Base-by-base conservation (phyloP, 1,140 invertebrate genomes). In the Zaprionus ghesquierei region DNA sequence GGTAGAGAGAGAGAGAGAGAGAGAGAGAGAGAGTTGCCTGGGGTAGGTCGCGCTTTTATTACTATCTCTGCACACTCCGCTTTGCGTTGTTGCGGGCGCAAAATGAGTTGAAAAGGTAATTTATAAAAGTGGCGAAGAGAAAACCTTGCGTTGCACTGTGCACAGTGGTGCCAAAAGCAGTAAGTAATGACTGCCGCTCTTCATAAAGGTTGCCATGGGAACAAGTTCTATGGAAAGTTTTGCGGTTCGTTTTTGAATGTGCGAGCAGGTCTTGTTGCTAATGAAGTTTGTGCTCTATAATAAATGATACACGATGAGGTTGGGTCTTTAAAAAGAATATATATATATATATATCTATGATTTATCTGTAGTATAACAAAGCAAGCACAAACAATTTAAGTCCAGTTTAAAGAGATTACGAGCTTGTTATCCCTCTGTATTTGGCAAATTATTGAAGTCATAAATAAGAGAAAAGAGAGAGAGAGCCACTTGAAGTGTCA, bases 101-200 rank as follows among this genome's bases (percentile, higher is more conserved):
- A 75, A 75, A 64, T 75, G 66, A 69, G 65, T 63, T 70, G 72
- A 75, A 75, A 71, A 75, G 68, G 73, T 75, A 75, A 75, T 75
- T 75, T 75, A 75, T 75, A 75, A 75, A 75, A 75, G 58, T 35
- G 51, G 51, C 50, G 20, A 50, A 58, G n/a, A n/a, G 35, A 38
- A 38, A n/a, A 38, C 35, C n/a, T n/a, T 15, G 13, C 13, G 5
- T 8, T 33, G 2, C 58, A 51, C n/a, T 51, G 18, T 15, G 22
- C 41, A 23, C 61, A 46, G 33, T 74, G 66, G 72, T 77, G 73
- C 56, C 69, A 76, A 76, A 64, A 65, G 62, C 56, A 77, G 41
- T 46, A 22, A 46, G 41, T 46, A 46, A 46, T 20, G 41, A 22
- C 41, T 46, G 41, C 41, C 3, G 41, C 18, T 9, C 35, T 41